phyloP scores from a whole-genome alignment of 1,140 invertebrate genomes.

The Papilio polytes region DNA sequence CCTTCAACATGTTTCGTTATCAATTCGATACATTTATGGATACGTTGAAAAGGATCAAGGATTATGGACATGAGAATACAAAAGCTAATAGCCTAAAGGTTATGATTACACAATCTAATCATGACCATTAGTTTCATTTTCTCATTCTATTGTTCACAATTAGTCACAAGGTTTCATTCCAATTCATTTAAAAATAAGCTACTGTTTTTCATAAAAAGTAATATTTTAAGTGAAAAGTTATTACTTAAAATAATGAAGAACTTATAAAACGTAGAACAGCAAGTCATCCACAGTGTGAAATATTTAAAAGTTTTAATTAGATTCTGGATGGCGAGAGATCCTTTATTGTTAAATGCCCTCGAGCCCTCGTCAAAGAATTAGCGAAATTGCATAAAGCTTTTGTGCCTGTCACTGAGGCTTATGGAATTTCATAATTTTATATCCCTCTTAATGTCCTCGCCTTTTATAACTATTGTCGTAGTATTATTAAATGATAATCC shows the following conservation, averaged over 20 bases:
- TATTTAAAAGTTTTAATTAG: constrained; percentile 33
- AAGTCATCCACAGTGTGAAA: constrained; percentile 25
- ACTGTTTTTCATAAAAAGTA: too few relatives aligned
- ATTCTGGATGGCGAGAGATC: constrained; percentile 29
- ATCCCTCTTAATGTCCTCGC: background rate
- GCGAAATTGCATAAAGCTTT: constrained; percentile 9
- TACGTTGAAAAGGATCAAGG: too few relatives aligned
- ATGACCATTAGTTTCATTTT: too few relatives aligned
- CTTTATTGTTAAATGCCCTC: constrained; percentile 13
- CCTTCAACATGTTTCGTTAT: background rate
- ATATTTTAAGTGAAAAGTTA: background rate
- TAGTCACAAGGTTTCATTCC: too few relatives aligned
- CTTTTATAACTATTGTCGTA: background rate
- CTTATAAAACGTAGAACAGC: background rate
- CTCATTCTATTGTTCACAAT: too few relatives aligned
- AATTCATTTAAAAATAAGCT: too few relatives aligned
- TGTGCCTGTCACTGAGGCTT: constrained; percentile 14
- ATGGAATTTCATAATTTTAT: constrained; percentile 22
- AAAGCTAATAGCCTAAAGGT: too few relatives aligned
- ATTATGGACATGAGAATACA: too few relatives aligned
- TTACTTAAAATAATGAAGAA: background rate
- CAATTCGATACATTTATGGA: background rate
- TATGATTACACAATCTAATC: too few relatives aligned
- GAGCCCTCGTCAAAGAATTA: constrained; percentile 20
- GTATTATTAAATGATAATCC: background rate